Base-by-base conservation (phyloP, 1,140 invertebrate genomes). In the Penaeus japonicus region DNA sequence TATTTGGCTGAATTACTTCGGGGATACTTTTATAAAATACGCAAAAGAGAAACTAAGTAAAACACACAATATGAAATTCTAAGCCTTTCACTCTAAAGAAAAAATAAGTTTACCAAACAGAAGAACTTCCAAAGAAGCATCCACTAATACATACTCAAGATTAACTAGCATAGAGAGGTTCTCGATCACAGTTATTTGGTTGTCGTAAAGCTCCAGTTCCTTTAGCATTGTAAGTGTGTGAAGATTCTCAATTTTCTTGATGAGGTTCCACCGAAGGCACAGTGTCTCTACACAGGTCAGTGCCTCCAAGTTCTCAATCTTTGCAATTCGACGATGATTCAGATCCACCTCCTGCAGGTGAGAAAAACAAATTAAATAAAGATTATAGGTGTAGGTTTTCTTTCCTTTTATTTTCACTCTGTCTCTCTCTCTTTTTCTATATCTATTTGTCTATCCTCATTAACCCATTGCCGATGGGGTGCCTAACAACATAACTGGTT, bases 201-300 rank as follows among this genome's bases (percentile, higher is more conserved):
- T 99, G 93, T 99, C 99, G 92, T 99, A 98, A 1, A 99, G 93
- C 91, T 99, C 98, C 81, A 99, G 92, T 92, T 99, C 97, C 75
- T 94, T 94, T 0, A 99, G 93, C 27, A 95, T 97, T 3, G 93
- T 94, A 12, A 98, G 92, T 1, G 94, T 95, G 85, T 95, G 92
- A 30, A 98, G 92, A 92, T 98, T 97, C 92, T 98, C 97, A 92
- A 99, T 99, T 92, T 97, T 97, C 91, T 96, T 98, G 18, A 99
- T 97, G 0, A 98, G 93, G 93, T 99, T 99, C 96, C 98, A 98
- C 73, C 98, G 95, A 32, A 99, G 94, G 92, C 96, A 98, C 54
- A 98, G 92, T 91, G 94, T 95, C 93, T 98, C 95, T 55, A 97
- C 94, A 89, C 95, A 94, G 27, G 92, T 94, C 20, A 98, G 92